phyloP scores from a whole-genome alignment of 2,113 vertebrate genomes.

The Melanocharis versteri region DNA sequence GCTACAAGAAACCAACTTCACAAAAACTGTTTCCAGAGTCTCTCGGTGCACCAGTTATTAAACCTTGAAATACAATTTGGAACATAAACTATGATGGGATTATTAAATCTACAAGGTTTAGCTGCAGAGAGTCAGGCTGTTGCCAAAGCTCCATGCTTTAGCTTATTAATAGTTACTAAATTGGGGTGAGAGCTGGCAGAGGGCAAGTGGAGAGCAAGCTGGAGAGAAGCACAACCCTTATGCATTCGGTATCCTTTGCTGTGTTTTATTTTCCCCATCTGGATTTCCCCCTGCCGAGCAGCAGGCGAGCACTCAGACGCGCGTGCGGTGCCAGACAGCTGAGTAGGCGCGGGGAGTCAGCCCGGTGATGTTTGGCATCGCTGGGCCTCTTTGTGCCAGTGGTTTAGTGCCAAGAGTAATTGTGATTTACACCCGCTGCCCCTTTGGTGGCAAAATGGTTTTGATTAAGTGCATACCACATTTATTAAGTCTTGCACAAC shows the following conservation, averaged over 20 bases:
- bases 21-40: background rate
- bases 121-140: constrained; percentile 22
- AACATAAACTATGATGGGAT: constrained; percentile 59
- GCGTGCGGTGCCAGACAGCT: constrained; percentile 43
- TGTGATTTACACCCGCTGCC: constrained; percentile 76
- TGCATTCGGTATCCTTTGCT: background rate
- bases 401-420: constrained; percentile 77
- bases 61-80: constrained; percentile 55
- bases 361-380: constrained; percentile 64
- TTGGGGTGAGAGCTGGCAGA: constrained; percentile 54
- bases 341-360: constrained; percentile 49
- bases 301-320: constrained; percentile 3
- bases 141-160: constrained; percentile 33
- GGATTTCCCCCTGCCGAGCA: constrained; percentile 59
- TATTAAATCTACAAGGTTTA: constrained; percentile 62
- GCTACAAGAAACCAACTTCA: background rate
- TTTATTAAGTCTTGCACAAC: constrained; percentile 77
- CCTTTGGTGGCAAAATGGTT: constrained; percentile 81
- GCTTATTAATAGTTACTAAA: constrained; percentile 66
- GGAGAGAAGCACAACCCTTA: background rate
- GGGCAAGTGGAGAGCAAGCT: background rate
- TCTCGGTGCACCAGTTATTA: constrained; percentile 24
- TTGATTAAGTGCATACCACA: constrained; percentile 80
- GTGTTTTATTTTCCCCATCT: constrained; percentile 52
- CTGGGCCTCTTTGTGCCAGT: constrained; percentile 67